Evolutionary conservation across 2,113 vertebrate genomes (phyloP), one percentile per base, ranked within the genome.

Genomic region (Myxocyprinus asiaticus): DNA sequence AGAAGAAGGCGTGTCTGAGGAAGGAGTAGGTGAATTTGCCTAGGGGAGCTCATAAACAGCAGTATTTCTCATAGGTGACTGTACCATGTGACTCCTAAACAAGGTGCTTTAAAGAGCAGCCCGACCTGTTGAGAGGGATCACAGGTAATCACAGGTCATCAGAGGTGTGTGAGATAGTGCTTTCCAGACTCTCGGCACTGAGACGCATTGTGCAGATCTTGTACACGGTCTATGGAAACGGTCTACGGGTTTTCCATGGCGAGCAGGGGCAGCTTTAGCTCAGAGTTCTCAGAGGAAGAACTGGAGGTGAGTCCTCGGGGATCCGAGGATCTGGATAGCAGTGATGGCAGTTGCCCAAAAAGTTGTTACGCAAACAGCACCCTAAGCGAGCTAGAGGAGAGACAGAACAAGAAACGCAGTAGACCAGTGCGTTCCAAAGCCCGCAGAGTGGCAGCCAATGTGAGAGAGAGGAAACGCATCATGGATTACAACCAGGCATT

Each of bases 401-500:
- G 85, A 9, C 90, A 87, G 66, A 62, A 68, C 74, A 94, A 92
- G 88, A 97, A 94, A 82, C 94, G 95, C 71, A 91, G 88, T 42
- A 84, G 96, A n/a, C 96, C 96, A 0, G 92, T 87, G 17, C 94
- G 98, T 69, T 99, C 98, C 44, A 97, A 97, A 86, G 96, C 96
- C 3, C 90, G 98, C 79, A 92, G 98, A 56, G 93, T 96, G 89
- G 97, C 98, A 0, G 98, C 98, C 86, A 99, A 99, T 0, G 95
- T 99, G 80, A 90, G 97, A 0, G 98, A 99, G 91, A 91, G 98
- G 51, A 99, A 97, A 83, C 94, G 97, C 83, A 98, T 99, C 87
- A 89, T 98, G 93, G 98, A 99, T 86, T 99, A 99, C 91, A 99
- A 99, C 86, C 95, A 97, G 86, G 98, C 98, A 0, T 99, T 99